These are phyloP conservation scores for Squalus acanthias DNA, from an alignment of 2,797 vertebrate genomes.

Conservation along the genomic window DNA sequence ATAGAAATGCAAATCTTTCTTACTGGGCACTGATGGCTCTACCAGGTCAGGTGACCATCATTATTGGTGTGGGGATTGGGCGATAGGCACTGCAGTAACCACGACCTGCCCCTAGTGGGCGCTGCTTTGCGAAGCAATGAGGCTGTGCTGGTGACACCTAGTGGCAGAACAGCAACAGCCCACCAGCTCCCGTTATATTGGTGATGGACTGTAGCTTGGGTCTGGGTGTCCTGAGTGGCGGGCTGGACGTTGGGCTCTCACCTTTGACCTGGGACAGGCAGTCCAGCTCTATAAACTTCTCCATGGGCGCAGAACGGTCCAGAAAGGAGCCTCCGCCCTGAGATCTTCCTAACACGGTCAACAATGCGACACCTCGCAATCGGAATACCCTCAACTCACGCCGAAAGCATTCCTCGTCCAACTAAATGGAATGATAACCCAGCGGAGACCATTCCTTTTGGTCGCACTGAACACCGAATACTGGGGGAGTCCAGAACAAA, in stretches of 20 bases:
- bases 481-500: background rate
- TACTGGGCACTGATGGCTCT: background rate
- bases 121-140: background rate
- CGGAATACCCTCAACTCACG: background rate
- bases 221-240: background rate
- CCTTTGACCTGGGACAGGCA: background rate
- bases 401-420: background rate
- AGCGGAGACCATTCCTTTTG: background rate
- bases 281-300: background rate
- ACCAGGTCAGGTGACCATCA: background rate
- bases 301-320: background rate
- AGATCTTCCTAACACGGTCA: background rate
- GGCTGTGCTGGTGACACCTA: no score
- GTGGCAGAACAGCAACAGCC: no score
- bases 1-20: background rate
- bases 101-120: background rate
- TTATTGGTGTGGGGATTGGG: background rate
- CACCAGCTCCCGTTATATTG: background rate
- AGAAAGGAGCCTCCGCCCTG: background rate
- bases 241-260: background rate
- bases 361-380: background rate
- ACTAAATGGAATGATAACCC: background rate
- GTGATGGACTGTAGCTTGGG: background rate
- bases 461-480: background rate
- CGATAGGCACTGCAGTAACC: background rate